Conservation (phyloP, 2,888 invertebrate genomes). For the Drosophila gaucha region DNA sequence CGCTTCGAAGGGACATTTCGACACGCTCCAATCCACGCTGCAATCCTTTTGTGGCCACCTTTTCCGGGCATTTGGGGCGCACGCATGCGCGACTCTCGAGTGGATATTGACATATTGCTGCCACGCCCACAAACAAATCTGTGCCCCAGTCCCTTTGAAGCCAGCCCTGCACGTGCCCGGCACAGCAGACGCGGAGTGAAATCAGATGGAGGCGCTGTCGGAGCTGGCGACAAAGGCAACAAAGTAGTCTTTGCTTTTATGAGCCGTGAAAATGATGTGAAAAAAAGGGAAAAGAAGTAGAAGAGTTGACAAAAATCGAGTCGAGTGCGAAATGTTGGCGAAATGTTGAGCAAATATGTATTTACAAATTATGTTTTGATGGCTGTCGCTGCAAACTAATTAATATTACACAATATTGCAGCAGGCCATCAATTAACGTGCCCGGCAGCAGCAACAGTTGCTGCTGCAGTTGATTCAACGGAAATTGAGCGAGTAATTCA, state of each 20-base stretch:
- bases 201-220: neutral
- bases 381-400: conserved; percentile 56
- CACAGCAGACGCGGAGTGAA: conserved; percentile 7
- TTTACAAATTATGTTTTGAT: conserved; percentile 57
- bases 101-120: conserved; percentile 76
- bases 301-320: conserved; percentile 21
- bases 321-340: conserved; percentile 21
- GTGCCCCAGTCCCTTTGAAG: conserved; percentile 19
- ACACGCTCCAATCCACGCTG: too few species aligned
- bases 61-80: conserved; percentile 37
- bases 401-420: conserved; percentile 68
- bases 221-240: conserved; percentile 43
- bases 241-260: conserved; percentile 69
- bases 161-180: conserved; percentile 45
- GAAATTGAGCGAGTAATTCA: conserved; percentile 83
- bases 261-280: conserved; percentile 70
- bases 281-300: conserved; percentile 17
- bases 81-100: conserved; percentile 72
- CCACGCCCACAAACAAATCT: conserved; percentile 78
- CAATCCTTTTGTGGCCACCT: conserved; percentile 41
- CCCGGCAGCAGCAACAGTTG: neutral
- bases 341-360: conserved; percentile 6
- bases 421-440: conserved; percentile 53
- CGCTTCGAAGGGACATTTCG: too few species aligned
- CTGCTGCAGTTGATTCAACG: conserved; percentile 69